These are phyloP conservation scores for Lepidostoma basale DNA, from an alignment of 1,140 invertebrate genomes.

Conservation along the genomic window DNA sequence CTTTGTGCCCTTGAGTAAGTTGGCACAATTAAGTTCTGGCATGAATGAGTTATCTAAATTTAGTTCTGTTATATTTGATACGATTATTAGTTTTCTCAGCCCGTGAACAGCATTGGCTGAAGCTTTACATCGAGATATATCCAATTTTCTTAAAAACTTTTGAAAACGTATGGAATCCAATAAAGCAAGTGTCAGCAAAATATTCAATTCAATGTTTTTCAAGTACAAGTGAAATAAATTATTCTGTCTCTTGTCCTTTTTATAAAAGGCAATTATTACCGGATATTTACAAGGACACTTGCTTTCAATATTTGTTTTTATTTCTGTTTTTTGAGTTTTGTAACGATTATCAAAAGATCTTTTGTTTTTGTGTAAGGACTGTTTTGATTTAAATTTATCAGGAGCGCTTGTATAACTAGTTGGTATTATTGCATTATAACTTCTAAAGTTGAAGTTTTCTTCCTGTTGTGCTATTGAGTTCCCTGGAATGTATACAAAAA, in stretches of 20 bases:
- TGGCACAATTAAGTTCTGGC: background rate
- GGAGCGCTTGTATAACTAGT: too few relatives aligned
- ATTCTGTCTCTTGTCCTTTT: background rate
- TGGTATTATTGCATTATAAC: too few relatives aligned
- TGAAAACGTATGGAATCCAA: background rate
- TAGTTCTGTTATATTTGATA: constrained; percentile 13
- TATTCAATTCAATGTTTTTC: constrained; percentile 6
- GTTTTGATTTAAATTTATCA: too few relatives aligned
- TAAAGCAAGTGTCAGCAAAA: constrained; percentile 1
- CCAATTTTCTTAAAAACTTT: background rate
- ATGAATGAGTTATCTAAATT: constrained; percentile 2
- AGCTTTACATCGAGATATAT: constrained; percentile 9
- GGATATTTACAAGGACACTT: background rate
- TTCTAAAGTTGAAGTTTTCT: too few relatives aligned
- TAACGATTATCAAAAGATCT: too few relatives aligned
- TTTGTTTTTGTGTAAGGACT: too few relatives aligned
- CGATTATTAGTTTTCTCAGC: background rate
- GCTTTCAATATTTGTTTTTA: too few relatives aligned
- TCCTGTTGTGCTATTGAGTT: too few relatives aligned
- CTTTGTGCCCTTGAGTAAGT: background rate
- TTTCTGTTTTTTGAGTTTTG: too few relatives aligned
- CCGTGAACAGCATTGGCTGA: background rate
- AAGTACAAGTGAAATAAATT: background rate
- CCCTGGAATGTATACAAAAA: too few relatives aligned
- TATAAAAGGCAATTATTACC: background rate